Percentiles rank a stretch among this genome's conserved stretches.
Evolutionary conservation across 23 tunicate species (phyloP).

Genomic region (Halocynthia roretzi): DNA sequence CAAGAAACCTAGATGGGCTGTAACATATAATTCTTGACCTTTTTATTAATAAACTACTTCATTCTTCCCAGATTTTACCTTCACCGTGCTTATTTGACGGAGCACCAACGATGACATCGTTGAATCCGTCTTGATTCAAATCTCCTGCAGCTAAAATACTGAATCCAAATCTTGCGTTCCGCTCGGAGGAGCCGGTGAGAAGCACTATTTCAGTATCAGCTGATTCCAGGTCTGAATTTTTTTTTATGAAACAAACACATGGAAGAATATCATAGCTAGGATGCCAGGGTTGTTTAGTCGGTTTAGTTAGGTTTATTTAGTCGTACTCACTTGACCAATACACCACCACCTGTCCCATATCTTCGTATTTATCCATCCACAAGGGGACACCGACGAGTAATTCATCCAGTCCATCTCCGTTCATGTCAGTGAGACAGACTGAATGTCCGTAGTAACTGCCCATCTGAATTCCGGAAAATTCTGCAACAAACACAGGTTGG

Average conservation of each 20-base stretch:
- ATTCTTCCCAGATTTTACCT: neutral
- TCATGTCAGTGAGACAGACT: conserved; percentile 38
- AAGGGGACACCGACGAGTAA: conserved; percentile 57
- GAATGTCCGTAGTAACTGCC: conserved; percentile 63
- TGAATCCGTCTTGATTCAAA: conserved; percentile 47
- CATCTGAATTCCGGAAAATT: conserved; percentile 40
- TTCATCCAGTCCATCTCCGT: conserved; percentile 64
- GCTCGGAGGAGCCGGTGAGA: conserved; percentile 13
- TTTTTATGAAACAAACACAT: no score
- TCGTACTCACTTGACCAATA: conserved; percentile 33
- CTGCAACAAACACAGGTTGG: neutral
- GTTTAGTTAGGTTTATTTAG: no score
- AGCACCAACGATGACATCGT: conserved; percentile 57
- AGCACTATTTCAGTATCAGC: neutral
- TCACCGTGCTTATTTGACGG: conserved; percentile 11
- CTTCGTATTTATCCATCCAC: conserved; percentile 37
- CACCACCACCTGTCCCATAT: conserved; percentile 53
- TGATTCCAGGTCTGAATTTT: no score
- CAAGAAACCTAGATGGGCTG: no score
- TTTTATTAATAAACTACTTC: no score
- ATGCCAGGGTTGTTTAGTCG: no score
- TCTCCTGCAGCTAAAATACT: conserved; percentile 45
- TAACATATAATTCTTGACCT: no score
- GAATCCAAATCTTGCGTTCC: conserved; percentile 52
- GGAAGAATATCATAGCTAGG: no score